Evolutionary conservation across 2,113 vertebrate genomes (phyloP).

Genomic region (Genyomyrus donnyi): DNA sequence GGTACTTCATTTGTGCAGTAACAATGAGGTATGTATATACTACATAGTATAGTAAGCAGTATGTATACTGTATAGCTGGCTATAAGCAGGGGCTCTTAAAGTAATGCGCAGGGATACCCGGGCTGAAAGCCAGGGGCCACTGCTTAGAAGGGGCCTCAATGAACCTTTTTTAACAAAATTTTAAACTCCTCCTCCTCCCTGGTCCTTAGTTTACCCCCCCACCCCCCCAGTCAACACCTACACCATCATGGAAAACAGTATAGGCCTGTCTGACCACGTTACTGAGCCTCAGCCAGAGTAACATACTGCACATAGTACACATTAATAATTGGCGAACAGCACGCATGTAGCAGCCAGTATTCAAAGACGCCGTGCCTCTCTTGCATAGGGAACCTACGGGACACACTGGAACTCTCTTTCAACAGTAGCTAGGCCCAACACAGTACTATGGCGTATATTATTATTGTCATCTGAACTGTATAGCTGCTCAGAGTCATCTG

Average conservation of each 20-base stretch:
- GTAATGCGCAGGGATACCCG: not conserved
- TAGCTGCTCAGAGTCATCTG: not conserved
- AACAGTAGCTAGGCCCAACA: not conserved
- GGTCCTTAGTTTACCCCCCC: not conserved
- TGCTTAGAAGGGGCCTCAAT: not conserved
- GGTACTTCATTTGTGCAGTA: not conserved
- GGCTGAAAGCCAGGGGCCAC: not conserved
- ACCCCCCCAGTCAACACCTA: not conserved
- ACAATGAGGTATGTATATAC: not conserved
- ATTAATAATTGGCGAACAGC: not conserved
- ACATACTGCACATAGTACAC: not conserved
- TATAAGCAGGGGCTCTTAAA: not conserved
- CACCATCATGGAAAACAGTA: not conserved
- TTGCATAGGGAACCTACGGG: not conserved
- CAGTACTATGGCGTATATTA: not conserved
- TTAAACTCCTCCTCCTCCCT: not conserved
- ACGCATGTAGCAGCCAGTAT: not conserved
- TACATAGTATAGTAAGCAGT: not conserved
- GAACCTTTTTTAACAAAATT: not conserved
- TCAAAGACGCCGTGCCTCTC: not conserved
- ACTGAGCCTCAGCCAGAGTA: not conserved
- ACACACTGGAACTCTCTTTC: not conserved
- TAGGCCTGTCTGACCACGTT: not conserved
- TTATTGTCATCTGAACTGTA: not conserved
- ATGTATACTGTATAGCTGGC: not conserved